Evolutionary conservation across 2,797 vertebrate species (phyloP).

Genomic region (Sebastes dallii): DNA sequence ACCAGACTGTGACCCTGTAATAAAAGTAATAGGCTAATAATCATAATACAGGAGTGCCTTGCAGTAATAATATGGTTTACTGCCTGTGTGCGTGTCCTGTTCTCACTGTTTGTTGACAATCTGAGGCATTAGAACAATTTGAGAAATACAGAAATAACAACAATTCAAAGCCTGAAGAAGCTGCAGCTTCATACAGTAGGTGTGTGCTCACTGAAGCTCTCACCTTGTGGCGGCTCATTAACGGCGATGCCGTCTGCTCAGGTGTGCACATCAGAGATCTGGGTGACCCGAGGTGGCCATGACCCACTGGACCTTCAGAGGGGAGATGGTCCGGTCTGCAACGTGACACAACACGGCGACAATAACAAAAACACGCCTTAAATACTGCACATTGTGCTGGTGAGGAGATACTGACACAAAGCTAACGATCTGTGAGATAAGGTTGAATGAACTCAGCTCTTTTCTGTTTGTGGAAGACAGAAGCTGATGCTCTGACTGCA

Average conservation of each 20-base stretch:
- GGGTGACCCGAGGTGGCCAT: conserved; percentile 25
- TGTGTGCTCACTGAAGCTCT: conserved; percentile 11
- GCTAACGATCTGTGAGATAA: conserved; percentile 33
- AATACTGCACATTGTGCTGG: background rate
- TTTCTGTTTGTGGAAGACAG: conserved; percentile 9
- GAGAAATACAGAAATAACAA: background rate
- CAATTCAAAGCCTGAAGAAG: background rate
- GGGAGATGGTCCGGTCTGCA: conserved; percentile 45
- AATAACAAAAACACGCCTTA: background rate
- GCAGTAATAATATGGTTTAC: background rate
- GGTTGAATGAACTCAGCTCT: background rate
- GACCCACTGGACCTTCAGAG: conserved; percentile 42
- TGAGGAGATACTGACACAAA: background rate
- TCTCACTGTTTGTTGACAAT: background rate
- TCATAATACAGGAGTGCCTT: background rate
- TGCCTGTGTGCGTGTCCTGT: background rate
- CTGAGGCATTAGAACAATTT: background rate
- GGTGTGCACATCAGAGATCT: background rate
- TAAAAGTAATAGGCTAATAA: conserved; percentile 16
- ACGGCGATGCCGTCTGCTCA: conserved; percentile 17
- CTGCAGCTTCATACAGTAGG: background rate
- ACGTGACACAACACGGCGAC: conserved; percentile 5
- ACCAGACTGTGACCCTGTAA: conserved; percentile 21
- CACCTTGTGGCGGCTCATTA: conserved; percentile 61
- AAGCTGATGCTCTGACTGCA: conserved; percentile 9